Base-by-base conservation (phyloP, 2,113 vertebrate genomes). In the Syrrhaptes paradoxus region DNA sequence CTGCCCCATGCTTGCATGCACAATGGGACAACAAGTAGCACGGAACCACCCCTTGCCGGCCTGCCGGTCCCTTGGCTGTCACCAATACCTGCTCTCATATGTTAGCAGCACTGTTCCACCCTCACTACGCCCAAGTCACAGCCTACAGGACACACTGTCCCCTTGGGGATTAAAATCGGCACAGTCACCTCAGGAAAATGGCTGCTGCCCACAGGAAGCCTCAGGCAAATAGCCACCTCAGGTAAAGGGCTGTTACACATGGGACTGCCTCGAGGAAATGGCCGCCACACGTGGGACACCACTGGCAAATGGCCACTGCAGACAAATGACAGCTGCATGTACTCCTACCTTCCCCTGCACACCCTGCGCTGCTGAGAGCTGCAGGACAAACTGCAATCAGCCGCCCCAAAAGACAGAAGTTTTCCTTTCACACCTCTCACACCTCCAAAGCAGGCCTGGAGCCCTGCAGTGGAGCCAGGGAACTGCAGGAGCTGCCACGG, bases 261-360 rank as follows among this genome's bases (percentile, higher is more conserved):
- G 36, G 25, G 24, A 17, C 36, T 52, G 28, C 59, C 59, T 9
- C 59, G 24, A 8, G 24, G 9, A 38, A 41, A 62, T 26, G 36
- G 61, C 61, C 11, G 10, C 22, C 15, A 13, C 20, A 5, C 5
- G 10, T 19, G 62, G 48, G n/a, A 19, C 19, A 14, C 29, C 8
- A 1, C 13, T 1, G 10, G 45, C 45, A 41, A 61, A 59, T 13
- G 13, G 43, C 36, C 2, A 2, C 17, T 41, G 34, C 51, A 11
- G 34, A 1, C 16, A 52, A 41, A 46, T 0, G 8, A 24, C 1
- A 0, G 32, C 41, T 29, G 20, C 3, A 5, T 0, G 0, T 48
- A 6, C 15, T 17, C 45, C 17, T n/a, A 0, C 11, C 16, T 54
- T 26, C 1, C 1, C 24, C 68, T 17, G 4, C 1, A 1, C 5